Percentiles rank a stretch among this genome's conserved stretches.
These are phyloP conservation scores for Pilophorus perplexus DNA, from an alignment of 2,888 invertebrate species.

Conservation along the genomic window DNA sequence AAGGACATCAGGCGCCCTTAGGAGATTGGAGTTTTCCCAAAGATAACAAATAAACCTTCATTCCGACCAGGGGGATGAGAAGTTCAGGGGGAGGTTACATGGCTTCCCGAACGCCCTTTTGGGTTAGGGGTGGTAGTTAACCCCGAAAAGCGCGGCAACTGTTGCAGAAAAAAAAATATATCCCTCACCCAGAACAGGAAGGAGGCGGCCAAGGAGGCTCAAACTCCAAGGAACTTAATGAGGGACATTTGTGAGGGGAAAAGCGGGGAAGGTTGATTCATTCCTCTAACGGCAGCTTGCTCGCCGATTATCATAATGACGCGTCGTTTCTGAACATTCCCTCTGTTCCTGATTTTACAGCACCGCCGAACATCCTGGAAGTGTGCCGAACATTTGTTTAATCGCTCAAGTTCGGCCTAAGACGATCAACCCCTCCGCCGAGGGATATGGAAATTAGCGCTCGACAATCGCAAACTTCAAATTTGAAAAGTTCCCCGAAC, in stretches of 20 bases:
- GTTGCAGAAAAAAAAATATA: too few species aligned
- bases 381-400: conserved; percentile 28
- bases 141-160: conserved; percentile 1
- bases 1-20: background rate
- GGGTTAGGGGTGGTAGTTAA: background rate
- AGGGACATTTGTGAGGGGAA: conserved; percentile 38
- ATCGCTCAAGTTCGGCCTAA: conserved; percentile 29
- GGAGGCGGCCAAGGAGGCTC: too few species aligned
- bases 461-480: background rate
- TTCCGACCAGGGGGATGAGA: background rate
- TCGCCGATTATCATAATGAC: conserved; percentile 38
- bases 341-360: conserved; percentile 35
- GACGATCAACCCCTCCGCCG: conserved; percentile 27
- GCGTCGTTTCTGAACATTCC: conserved; percentile 12
- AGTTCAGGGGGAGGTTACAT: too few species aligned
- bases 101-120: too few species aligned
- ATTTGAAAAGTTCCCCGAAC: conserved; percentile 33
- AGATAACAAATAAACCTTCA: conserved; percentile 8
- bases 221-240: too few species aligned
- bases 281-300: conserved; percentile 31
- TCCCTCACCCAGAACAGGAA: too few species aligned
- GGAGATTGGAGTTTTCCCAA: background rate
- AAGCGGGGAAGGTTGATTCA: conserved; percentile 25
- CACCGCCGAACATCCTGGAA: background rate
- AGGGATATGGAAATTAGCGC: conserved; percentile 36